These are phyloP conservation scores for Zapornia atra DNA, from an alignment of 2,113 vertebrate genomes.

Conservation along the genomic window DNA sequence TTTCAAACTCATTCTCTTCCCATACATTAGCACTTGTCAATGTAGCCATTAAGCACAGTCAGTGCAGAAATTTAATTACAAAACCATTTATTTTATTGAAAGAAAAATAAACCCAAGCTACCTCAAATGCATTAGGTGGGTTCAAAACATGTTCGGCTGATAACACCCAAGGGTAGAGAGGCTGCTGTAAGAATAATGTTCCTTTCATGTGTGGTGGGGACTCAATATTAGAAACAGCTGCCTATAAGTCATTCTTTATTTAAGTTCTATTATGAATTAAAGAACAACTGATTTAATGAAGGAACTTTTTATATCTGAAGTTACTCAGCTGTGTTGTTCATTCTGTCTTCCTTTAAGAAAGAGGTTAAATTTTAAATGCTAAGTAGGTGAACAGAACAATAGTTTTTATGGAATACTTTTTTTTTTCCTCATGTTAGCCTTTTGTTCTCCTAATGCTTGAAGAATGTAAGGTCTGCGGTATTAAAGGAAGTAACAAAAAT, in stretches of 20 bases:
- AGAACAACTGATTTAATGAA: constrained; percentile 91
- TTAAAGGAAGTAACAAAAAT: constrained; percentile 82
- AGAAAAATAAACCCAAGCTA: constrained; percentile 97
- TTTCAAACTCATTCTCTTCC: constrained; percentile 88
- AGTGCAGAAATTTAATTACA: constrained; percentile 93
- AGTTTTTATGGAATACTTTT: constrained; percentile 30
- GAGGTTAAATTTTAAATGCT: constrained; percentile 75
- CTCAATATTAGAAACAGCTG: constrained; percentile 92
- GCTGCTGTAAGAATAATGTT: constrained; percentile 87
- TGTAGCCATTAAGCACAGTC: constrained; percentile 92
- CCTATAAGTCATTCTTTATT: constrained; percentile 89
- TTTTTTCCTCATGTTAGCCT: constrained; percentile 53
- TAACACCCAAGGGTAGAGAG: constrained; percentile 92
- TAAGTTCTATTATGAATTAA: constrained; percentile 91
- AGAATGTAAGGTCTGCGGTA: constrained; percentile 69
- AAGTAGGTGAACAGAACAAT: constrained; percentile 66
- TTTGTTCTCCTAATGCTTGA: constrained; percentile 74
- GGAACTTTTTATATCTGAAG: constrained; percentile 82
- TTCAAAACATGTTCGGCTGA: constrained; percentile 92
- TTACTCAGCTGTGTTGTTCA: constrained; percentile 76
- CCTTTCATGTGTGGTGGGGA: constrained; percentile 84
- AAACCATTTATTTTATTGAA: constrained; percentile 98
- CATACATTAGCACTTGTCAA: constrained; percentile 98
- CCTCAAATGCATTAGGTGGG: constrained; percentile 93
- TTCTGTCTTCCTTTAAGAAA: constrained; percentile 57